These are phyloP conservation scores for Drosophila niveifrons DNA, from an alignment of 2,888 invertebrate genomes.

Conservation along the genomic window DNA sequence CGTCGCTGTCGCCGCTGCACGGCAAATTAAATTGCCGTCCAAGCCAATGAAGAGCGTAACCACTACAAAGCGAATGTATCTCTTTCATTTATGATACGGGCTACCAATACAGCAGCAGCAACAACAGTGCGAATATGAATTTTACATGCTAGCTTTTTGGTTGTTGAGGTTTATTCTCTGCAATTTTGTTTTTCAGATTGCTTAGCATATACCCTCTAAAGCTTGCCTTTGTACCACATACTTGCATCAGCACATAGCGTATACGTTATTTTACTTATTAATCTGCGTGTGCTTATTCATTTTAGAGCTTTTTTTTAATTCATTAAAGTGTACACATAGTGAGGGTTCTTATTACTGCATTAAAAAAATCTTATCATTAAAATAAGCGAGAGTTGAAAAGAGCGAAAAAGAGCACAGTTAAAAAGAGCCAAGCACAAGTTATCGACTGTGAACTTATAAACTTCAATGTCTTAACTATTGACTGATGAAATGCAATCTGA, in stretches of 20 bases:
- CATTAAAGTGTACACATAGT: conserved; percentile 59
- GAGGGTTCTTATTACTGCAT: conserved; percentile 29
- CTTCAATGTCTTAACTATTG: too few species aligned
- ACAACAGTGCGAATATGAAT: neutral
- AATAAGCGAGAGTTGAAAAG: conserved; percentile 2
- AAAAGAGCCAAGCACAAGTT: too few species aligned
- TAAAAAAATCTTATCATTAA: conserved; percentile 54
- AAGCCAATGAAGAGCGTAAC: conserved; percentile 54
- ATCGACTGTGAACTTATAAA: too few species aligned
- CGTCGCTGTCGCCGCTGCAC: conserved; percentile 35
- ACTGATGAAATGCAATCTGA: too few species aligned
- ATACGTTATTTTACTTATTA: neutral
- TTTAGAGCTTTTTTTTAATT: conserved; percentile 45
- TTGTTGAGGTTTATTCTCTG: conserved; percentile 15
- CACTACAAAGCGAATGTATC: conserved; percentile 64
- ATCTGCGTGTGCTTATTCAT: neutral
- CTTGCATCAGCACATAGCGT: neutral
- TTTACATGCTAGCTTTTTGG: conserved; percentile 4
- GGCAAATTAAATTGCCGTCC: conserved; percentile 63
- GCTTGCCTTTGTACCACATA: too few species aligned
- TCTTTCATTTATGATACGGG: conserved; percentile 44
- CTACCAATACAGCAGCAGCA: neutral
- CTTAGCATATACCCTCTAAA: conserved; percentile 1
- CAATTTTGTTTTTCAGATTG: neutral
- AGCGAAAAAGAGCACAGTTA: neutral